Evolutionary conservation across 2,113 vertebrate species (phyloP).

Genomic region (Picathartes gymnocephalus): DNA sequence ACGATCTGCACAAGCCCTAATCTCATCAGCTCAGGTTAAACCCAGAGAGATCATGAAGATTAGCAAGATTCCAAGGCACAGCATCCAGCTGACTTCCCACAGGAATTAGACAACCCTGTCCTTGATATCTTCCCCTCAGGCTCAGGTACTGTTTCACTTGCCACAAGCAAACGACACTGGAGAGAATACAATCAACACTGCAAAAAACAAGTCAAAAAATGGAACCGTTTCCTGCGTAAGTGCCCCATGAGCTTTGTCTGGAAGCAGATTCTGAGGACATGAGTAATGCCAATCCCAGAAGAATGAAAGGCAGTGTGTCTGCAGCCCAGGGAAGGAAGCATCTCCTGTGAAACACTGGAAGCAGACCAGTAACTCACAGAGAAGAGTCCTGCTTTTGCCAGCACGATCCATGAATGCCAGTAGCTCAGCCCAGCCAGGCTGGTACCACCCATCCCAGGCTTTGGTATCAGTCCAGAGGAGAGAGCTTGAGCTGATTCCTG

Average conservation of each 20-base stretch:
- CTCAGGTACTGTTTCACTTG: background rate
- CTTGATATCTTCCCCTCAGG: background rate
- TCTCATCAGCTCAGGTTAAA: background rate
- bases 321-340: background rate
- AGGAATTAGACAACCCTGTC: background rate
- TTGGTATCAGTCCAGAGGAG: background rate
- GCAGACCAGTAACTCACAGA: background rate
- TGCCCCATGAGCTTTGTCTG: background rate
- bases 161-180: background rate
- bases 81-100: background rate
- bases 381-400: background rate
- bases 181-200: background rate
- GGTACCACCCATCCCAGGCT: background rate
- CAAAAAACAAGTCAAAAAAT: background rate
- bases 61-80: background rate
- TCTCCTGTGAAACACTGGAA: background rate
- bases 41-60: background rate
- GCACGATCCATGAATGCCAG: accelerated
- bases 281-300: background rate
- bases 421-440: background rate
- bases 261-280: background rate
- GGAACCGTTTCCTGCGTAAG: background rate
- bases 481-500: background rate
- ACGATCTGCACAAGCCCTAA: background rate
- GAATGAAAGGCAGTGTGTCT: background rate